Evolutionary conservation across 2,888 invertebrate genomes (phyloP).

Genomic region (Marronus borbonicus): DNA sequence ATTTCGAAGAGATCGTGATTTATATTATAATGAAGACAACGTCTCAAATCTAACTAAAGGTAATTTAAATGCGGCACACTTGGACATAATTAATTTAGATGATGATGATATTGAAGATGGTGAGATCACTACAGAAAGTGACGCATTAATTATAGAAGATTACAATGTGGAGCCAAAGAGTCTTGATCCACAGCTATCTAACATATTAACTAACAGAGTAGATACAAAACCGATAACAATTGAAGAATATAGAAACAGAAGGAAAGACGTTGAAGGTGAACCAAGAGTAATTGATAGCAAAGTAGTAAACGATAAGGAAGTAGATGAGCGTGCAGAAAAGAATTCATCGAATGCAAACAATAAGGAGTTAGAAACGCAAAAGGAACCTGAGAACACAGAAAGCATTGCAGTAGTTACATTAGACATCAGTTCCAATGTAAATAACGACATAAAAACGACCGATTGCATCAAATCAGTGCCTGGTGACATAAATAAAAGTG

Average conservation of each 20-base stretch:
- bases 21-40: background rate
- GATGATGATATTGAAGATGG: conserved; percentile 31
- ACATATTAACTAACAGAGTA: background rate
- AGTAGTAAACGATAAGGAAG: background rate
- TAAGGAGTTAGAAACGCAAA: background rate
- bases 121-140: conserved; percentile 27
- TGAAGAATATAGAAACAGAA: conserved; percentile 33
- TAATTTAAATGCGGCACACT: background rate
- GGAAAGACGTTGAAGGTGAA: background rate
- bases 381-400: background rate
- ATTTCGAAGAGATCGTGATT: background rate
- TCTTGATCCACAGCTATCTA: background rate
- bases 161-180: background rate
- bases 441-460: background rate
- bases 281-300: background rate
- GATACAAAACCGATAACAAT: conserved; percentile 32
- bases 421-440: background rate
- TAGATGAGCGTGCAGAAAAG: background rate
- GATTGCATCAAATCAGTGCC: background rate
- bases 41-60: background rate
- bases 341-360: background rate
- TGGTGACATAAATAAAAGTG: background rate
- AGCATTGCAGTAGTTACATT: background rate
- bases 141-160: conserved; percentile 33
- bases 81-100: background rate